phyloP scores from a whole-genome alignment of 1,140 invertebrate genomes.

The Hesperophylax magnus region DNA sequence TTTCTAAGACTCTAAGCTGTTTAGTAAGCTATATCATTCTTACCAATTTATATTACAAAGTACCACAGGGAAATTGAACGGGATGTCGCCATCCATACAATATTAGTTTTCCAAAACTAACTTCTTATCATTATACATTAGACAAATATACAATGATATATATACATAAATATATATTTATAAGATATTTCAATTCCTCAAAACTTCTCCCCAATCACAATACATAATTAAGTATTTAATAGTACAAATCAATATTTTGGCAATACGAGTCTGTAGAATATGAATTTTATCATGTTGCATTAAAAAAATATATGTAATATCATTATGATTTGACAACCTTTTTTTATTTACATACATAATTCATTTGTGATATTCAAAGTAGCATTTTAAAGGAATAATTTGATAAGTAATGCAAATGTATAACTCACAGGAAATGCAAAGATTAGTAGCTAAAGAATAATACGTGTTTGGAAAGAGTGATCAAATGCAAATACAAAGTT shows the following conservation, averaged over 20 bases:
- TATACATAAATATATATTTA: not conserved
- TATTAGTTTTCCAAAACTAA: no score
- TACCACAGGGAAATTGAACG: no score
- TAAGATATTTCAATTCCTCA: constrained; percentile 4
- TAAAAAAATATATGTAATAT: constrained; percentile 11
- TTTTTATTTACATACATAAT: constrained; percentile 19
- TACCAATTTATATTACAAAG: no score
- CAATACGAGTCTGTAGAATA: constrained; percentile 1
- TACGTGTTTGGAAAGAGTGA: no score
- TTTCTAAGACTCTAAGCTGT: no score
- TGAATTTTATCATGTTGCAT: not conserved
- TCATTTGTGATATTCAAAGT: not conserved
- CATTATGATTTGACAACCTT: not conserved
- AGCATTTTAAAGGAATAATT: not conserved
- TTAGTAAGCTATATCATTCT: no score
- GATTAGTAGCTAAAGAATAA: not conserved
- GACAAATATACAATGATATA: not conserved
- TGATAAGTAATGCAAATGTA: not conserved
- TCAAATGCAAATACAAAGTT: no score
- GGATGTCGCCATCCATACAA: no score
- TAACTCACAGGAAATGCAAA: not conserved
- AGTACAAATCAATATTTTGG: constrained; percentile 12
- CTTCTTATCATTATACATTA: not conserved
- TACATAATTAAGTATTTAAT: not conserved
- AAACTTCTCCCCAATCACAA: constrained; percentile 5